phyloP scores from a whole-genome alignment of 1,140 invertebrate species.

The Choristoneura fumiferana region DNA sequence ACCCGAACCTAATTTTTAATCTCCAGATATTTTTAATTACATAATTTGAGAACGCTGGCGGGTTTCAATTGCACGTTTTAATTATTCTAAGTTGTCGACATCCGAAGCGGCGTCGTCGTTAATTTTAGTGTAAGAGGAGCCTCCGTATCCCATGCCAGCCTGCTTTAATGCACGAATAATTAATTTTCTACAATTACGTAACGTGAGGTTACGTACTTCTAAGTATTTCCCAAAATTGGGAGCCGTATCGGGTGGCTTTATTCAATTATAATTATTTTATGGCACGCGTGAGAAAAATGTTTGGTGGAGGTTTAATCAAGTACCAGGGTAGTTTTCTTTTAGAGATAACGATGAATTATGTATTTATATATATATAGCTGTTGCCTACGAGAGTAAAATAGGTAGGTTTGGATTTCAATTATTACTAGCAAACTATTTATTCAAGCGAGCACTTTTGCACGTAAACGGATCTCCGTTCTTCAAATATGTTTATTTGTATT shows the following conservation, averaged over 20 bases:
- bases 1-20: constrained; percentile 29
- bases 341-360: no score
- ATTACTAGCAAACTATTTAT: no score
- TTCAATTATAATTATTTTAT: constrained; percentile 11
- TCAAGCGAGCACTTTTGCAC: no score
- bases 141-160: constrained; percentile 22
- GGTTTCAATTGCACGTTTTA: constrained; percentile 51
- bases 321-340: no score
- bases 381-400: no score
- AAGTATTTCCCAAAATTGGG: constrained; percentile 14
- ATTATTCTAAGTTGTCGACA: constrained; percentile 52
- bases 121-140: constrained; percentile 53
- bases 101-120: constrained; percentile 43
- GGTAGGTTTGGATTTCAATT: no score
- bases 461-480: no score
- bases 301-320: background rate
- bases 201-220: constrained; percentile 13
- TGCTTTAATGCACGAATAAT: constrained; percentile 14
- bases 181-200: constrained; percentile 14
- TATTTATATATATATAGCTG: no score
- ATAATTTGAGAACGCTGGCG: constrained; percentile 49
- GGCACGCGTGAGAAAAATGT: constrained; percentile 8
- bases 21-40: constrained; percentile 55
- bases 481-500: no score
- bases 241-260: constrained; percentile 12